Conservation (phyloP, 2,888 invertebrate species). For the Nemotelus pantherinus region DNA sequence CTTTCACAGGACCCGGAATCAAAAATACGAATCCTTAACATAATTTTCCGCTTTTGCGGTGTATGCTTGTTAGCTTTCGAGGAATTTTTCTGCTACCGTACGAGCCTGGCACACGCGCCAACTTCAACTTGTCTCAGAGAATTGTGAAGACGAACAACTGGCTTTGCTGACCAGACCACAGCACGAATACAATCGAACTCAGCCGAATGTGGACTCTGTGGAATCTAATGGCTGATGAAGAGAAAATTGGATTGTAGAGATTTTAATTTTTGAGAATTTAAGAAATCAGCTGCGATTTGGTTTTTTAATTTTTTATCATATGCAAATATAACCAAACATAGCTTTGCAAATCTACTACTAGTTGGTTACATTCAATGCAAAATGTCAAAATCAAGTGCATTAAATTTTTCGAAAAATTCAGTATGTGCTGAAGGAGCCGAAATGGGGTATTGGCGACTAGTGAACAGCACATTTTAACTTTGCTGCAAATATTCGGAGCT, state of each 20-base stretch:
- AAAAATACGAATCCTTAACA: neutral
- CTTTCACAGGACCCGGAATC: neutral
- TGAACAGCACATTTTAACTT: no score
- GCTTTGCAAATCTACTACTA: no score
- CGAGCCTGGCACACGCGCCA: constrained; percentile 30
- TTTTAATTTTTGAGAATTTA: constrained; percentile 6
- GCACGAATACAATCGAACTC: neutral
- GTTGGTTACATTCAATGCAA: no score
- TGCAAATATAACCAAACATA: no score
- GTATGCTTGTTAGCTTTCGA: neutral
- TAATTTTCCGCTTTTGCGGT: constrained; percentile 36
- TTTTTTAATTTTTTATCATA: no score
- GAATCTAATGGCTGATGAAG: neutral
- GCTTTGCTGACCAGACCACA: neutral
- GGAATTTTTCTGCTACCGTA: neutral
- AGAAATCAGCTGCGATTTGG: constrained; percentile 9
- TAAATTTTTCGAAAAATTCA: no score
- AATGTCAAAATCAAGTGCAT: no score
- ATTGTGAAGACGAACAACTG: neutral
- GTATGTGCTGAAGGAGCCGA: no score
- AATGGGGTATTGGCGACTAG: no score
- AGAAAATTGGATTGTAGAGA: neutral
- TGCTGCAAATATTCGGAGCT: no score
- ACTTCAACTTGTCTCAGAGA: constrained; percentile 38
- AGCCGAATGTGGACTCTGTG: neutral